A percentile compares a stretch with the other conserved stretches of the same genome.
These are phyloP conservation scores for Xylocampa areola DNA, from an alignment of 2,888 invertebrate species.

Conservation along the genomic window DNA sequence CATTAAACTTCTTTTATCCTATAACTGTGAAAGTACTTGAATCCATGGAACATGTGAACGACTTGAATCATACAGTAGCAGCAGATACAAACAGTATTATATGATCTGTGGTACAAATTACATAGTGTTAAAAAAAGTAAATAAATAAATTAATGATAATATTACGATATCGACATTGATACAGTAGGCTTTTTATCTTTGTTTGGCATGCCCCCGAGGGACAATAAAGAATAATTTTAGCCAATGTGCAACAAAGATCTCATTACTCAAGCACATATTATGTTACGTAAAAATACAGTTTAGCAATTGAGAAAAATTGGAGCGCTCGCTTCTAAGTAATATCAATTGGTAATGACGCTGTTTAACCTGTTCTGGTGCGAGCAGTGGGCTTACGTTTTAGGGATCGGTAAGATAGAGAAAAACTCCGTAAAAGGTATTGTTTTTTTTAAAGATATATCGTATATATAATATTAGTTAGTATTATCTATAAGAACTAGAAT, in stretches of 20 bases:
- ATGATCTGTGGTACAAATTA: no score
- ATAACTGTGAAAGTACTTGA: no score
- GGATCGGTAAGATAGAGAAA: constrained; percentile 8
- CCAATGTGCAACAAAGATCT: constrained; percentile 53
- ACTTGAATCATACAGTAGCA: no score
- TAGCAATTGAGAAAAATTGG: constrained; percentile 55
- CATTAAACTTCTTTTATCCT: no score
- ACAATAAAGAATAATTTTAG: constrained; percentile 32
- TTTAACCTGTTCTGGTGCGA: constrained; percentile 49
- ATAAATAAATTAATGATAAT: no score
- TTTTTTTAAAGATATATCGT: background rate
- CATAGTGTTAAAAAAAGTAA: no score
- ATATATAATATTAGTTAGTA: no score
- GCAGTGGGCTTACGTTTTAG: constrained; percentile 39
- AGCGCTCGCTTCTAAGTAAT: constrained; percentile 50
- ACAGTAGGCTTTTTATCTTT: constrained; percentile 11
- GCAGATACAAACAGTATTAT: no score
- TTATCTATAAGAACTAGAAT: no score
- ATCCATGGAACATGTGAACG: no score
- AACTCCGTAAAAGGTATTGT: background rate
- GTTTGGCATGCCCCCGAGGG: constrained; percentile 41
- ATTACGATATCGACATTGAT: constrained; percentile 9
- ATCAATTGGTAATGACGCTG: constrained; percentile 36
- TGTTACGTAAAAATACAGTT: constrained; percentile 52
- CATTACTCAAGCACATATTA: constrained; percentile 35